phyloP scores from a whole-genome alignment of 2,113 vertebrate species.

The Oreocharis arfaki region DNA sequence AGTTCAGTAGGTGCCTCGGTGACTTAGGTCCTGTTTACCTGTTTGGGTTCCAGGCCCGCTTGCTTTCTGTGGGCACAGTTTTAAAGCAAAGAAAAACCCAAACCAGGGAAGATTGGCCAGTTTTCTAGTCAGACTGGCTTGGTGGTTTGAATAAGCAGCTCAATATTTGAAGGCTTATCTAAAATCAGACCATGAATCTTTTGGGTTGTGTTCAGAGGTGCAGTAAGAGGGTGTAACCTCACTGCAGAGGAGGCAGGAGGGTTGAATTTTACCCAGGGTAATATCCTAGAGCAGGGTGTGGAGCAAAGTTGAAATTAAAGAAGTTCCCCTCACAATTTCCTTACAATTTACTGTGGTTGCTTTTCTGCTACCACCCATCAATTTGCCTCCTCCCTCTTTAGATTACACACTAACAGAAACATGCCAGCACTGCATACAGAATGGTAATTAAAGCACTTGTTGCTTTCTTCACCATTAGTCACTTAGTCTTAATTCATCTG shows the following conservation, averaged over 20 bases:
- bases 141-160: conserved; percentile 16
- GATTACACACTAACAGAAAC: not conserved
- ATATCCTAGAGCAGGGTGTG: conserved; percentile 24
- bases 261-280: conserved; percentile 1
- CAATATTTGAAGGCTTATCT: conserved; percentile 4
- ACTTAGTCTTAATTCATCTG: not conserved
- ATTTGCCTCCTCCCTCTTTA: not conserved
- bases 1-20: not conserved
- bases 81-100: not conserved
- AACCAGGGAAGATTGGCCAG: not conserved
- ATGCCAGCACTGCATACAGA: not conserved
- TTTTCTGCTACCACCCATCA: not conserved
- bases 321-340: not conserved
- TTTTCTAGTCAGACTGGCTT: conserved; percentile 43
- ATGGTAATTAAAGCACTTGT: not conserved
- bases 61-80: not conserved
- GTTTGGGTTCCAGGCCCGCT: not conserved
- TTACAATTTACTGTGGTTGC: not conserved
- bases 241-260: not conserved
- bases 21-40: not conserved
- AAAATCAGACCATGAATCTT: conserved; percentile 2
- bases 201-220: conserved; percentile 28
- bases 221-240: conserved; percentile 46
- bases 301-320: not conserved
- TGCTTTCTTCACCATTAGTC: not conserved